Conservation (phyloP, 2,113 vertebrate species). For the Circaetus cinerascens region DNA sequence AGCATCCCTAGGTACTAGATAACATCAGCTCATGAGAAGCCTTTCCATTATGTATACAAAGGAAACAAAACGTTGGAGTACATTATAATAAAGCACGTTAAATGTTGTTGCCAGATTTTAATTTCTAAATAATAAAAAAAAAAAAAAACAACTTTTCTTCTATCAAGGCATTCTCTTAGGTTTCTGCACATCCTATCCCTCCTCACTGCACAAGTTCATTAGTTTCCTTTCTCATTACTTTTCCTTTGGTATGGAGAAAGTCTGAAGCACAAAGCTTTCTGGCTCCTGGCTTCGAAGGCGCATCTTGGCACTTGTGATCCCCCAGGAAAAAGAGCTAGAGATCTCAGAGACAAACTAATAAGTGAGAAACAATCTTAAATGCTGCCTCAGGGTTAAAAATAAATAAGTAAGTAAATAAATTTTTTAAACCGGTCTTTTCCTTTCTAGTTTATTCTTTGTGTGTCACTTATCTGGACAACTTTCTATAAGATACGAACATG, state of each 20-base stretch:
- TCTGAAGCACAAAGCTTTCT: not conserved
- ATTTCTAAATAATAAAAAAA: not conserved
- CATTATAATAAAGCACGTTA: not conserved
- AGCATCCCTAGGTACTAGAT: not conserved
- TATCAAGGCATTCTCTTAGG: not conserved
- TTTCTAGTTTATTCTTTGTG: not conserved
- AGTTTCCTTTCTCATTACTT: not conserved
- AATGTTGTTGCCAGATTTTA: not conserved
- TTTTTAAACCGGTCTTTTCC: not conserved
- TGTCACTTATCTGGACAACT: not conserved
- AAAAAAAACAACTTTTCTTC: not conserved
- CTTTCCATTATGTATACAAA: not conserved
- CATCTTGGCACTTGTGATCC: not conserved
- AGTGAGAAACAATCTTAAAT: not conserved
- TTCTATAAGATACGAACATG: fast-evolving
- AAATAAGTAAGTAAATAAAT: not conserved
- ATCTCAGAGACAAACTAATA: not conserved
- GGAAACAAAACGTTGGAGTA: not conserved
- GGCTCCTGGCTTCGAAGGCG: not conserved
- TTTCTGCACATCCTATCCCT: not conserved
- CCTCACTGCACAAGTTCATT: not conserved
- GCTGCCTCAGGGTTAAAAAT: not conserved
- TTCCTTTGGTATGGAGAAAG: not conserved
- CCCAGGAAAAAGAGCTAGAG: not conserved
- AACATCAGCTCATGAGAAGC: not conserved